phyloP scores from a whole-genome alignment of 1,140 invertebrate genomes.

The Zaprionus kolodkinae region DNA sequence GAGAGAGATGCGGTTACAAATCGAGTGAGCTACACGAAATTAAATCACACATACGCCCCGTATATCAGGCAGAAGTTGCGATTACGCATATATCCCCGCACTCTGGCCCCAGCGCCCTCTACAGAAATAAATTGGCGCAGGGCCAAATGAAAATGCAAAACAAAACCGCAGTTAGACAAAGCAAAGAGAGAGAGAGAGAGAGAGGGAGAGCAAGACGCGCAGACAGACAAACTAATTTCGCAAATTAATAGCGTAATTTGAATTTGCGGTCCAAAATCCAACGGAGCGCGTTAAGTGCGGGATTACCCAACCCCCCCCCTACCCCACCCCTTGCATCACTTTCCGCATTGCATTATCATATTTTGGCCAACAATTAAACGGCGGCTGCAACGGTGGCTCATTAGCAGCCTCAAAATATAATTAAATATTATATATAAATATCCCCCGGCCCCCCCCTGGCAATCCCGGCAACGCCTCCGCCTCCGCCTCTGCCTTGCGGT shows the following conservation, averaged over 20 bases:
- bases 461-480: conserved; percentile 10
- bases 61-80: conserved; percentile 40
- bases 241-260: conserved; percentile 77
- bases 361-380: conserved; percentile 23
- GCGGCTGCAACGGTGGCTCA: conserved; percentile 2
- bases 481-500: conserved; percentile 18
- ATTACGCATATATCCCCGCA: conserved; percentile 42
- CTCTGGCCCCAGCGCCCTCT: too few species aligned
- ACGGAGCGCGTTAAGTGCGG: conserved; percentile 37
- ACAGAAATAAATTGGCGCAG: conserved; percentile 52
- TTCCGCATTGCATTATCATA: conserved; percentile 21
- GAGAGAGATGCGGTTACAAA: conserved; percentile 30
- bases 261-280: conserved; percentile 48
- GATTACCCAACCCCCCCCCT: conserved; percentile 13
- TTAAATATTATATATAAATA: conserved; percentile 33
- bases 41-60: conserved; percentile 51
- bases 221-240: conserved; percentile 62
- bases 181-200: neutral
- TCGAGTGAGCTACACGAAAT: conserved; percentile 34
- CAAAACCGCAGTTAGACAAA: conserved; percentile 75
- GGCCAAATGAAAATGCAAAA: conserved; percentile 61
- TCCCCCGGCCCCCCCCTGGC: neutral
- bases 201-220: neutral
- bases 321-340: conserved; percentile 15
- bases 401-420: neutral